Evolutionary conservation across 2,113 vertebrate genomes (phyloP).

Genomic region (Crypturellus undulatus): DNA sequence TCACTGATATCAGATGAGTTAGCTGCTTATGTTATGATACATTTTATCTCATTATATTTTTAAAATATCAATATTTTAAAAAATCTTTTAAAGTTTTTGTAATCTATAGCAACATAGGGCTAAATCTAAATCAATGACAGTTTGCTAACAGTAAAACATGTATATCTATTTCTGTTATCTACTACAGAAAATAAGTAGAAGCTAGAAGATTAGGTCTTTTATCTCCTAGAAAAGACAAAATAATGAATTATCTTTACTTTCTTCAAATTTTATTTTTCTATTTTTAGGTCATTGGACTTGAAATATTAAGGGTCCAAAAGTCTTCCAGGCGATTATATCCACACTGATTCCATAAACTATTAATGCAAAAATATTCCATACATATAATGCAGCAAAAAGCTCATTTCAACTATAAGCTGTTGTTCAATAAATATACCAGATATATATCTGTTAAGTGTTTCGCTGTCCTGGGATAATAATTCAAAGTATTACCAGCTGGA

Average conservation of each 20-base stretch:
- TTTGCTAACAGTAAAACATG: neutral
- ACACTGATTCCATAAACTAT: accelerated
- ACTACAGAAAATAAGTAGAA: neutral
- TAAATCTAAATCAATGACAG: neutral
- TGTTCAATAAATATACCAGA: neutral
- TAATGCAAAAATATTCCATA: neutral
- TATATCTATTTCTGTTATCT: neutral
- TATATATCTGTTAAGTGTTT: neutral
- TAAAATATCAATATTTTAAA: neutral
- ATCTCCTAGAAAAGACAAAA: neutral
- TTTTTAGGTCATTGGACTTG: neutral
- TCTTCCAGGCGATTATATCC: neutral
- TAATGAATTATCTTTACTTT: neutral
- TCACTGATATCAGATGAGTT: neutral
- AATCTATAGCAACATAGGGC: neutral
- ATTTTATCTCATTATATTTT: neutral
- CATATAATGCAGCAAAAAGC: neutral
- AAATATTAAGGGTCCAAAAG: neutral
- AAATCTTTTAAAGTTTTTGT: neutral
- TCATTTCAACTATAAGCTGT: neutral
- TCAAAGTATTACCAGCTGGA: neutral
- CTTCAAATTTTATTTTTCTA: neutral
- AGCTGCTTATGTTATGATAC: no score
- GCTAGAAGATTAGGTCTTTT: neutral
- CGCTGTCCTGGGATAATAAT: neutral